phyloP scores from a whole-genome alignment of 2,888 invertebrate species.

The Melanargia galathea region DNA sequence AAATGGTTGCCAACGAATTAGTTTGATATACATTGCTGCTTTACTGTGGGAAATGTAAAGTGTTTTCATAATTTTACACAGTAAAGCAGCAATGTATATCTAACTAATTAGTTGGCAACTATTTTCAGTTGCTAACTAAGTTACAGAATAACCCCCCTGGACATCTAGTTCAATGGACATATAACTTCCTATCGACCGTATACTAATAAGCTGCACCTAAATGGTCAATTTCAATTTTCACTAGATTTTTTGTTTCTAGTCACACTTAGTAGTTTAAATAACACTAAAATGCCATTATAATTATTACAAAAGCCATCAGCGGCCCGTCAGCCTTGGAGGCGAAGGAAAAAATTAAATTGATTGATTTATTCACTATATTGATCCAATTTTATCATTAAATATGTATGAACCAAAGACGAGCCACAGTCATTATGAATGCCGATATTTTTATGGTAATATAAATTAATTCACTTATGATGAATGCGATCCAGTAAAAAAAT shows the following conservation, averaged over 20 bases:
- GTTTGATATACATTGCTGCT: no score
- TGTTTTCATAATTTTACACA: no score
- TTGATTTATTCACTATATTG: conserved; percentile 51
- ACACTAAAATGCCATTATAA: not conserved
- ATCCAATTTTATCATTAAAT: conserved; percentile 60
- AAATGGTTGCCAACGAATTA: no score
- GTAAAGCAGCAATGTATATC: no score
- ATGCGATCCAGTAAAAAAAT: conserved; percentile 57
- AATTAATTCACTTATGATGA: conserved; percentile 80
- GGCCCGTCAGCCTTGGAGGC: conserved; percentile 32
- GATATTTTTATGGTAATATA: conserved; percentile 73
- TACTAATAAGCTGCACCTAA: not conserved
- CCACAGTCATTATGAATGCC: conserved; percentile 67
- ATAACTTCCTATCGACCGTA: not conserved
- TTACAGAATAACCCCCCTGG: no score
- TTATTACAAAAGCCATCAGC: conserved; percentile 28
- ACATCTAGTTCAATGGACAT: no score
- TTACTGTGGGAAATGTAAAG: no score
- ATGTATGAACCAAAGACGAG: conserved; percentile 56
- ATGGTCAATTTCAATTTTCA: not conserved
- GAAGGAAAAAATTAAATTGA: conserved; percentile 48
- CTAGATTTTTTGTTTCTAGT: not conserved
- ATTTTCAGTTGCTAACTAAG: no score
- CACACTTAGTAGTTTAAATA: not conserved
- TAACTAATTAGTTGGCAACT: no score